Conservation (phyloP, 2,797 vertebrate genomes). For the Rhinatrema bivittatum region DNA sequence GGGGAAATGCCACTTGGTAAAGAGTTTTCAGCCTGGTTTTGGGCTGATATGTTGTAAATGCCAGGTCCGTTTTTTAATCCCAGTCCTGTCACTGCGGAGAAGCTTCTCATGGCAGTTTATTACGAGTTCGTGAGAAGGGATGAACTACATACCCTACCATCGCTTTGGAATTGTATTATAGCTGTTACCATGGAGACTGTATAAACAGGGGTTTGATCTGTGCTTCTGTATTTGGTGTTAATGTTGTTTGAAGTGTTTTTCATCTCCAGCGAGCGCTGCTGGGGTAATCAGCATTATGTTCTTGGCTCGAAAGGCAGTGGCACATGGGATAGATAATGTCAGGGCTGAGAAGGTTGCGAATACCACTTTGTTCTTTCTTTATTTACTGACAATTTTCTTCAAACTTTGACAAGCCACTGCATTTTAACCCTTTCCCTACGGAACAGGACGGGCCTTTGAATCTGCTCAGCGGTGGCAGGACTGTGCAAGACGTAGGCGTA, state of each 20-base stretch:
- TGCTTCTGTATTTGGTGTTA: slow-evolving; percentile 8
- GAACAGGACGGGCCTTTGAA: background rate
- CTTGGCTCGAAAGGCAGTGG: slow-evolving; percentile 1
- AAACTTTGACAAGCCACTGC: background rate
- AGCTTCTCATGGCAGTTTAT: no score
- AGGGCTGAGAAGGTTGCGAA: background rate
- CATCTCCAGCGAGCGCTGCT: slow-evolving; percentile 3
- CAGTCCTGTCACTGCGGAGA: no score
- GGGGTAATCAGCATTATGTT: slow-evolving; percentile 1
- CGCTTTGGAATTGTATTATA: background rate
- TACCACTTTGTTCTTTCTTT: background rate
- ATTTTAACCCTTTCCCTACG: background rate
- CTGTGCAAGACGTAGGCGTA: background rate
- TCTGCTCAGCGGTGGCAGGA: background rate
- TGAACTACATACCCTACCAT: no score
- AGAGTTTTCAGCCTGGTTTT: no score
- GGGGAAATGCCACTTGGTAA: no score
- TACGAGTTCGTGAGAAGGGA: background rate
- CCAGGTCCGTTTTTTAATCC: no score
- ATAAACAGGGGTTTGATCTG: slow-evolving; percentile 5
- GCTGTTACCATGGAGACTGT: slow-evolving; percentile 4
- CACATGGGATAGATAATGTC: slow-evolving; percentile 1
- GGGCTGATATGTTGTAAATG: no score
- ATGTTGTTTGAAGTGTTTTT: background rate
- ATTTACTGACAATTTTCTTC: background rate